Conservation (phyloP, 64 coral and sea anemone species). For the Orbicella faveolata region DNA sequence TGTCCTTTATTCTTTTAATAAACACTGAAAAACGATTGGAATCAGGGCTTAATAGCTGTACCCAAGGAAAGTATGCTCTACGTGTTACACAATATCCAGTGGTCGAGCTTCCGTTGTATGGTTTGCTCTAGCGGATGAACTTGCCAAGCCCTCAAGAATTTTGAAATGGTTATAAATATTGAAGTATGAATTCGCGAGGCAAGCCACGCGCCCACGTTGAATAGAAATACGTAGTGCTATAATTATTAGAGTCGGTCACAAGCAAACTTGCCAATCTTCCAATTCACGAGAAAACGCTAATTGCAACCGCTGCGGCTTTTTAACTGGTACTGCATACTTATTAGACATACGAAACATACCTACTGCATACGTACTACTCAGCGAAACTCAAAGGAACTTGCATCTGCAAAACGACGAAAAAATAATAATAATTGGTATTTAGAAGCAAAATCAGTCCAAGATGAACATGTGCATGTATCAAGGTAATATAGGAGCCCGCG, state of each 20-base stretch:
- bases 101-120: not conserved
- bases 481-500: not conserved
- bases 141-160: not conserved
- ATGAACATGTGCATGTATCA: not conserved
- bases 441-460: not conserved
- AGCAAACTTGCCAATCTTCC: not conserved
- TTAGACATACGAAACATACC: too few species aligned
- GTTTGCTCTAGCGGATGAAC: not conserved
- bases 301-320: not conserved
- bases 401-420: too few species aligned
- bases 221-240: not conserved
- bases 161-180: not conserved
- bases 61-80: too few species aligned
- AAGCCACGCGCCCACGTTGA: not conserved
- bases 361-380: not conserved
- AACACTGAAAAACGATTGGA: too few species aligned
- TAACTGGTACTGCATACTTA: not conserved
- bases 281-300: not conserved
- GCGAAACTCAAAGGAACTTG: not conserved
- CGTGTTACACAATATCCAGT: not conserved
- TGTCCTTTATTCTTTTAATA: too few species aligned
- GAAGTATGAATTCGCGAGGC: not conserved
- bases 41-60: too few species aligned
- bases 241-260: not conserved
- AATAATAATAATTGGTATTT: too few species aligned